Evolutionary conservation across 2,113 vertebrate genomes (phyloP).

Genomic region (Silurus glanis): DNA sequence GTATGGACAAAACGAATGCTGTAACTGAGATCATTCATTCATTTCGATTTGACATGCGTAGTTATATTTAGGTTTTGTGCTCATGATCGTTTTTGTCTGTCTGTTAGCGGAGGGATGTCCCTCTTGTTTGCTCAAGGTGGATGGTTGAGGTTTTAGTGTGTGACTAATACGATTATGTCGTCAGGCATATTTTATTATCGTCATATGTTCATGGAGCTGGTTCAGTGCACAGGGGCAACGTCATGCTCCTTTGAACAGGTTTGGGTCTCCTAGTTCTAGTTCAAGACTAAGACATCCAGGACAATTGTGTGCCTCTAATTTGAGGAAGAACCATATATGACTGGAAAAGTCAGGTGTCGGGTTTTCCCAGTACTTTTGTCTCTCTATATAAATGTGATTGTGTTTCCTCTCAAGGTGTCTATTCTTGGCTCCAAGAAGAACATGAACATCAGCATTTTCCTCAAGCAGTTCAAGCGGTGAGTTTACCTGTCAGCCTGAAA

Average conservation of each 20-base stretch:
- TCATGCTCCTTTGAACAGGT: too few relatives aligned
- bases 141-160: background rate
- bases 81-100: background rate
- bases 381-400: background rate
- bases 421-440: slow-evolving; percentile 77
- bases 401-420: slow-evolving; percentile 65
- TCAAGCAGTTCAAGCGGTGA: slow-evolving; percentile 82
- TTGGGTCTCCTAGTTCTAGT: too few relatives aligned
- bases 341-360: too few relatives aligned
- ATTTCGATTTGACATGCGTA: background rate
- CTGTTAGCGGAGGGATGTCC: slow-evolving; percentile 16
- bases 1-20: background rate
- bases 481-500: slow-evolving; percentile 28
- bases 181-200: slow-evolving; percentile 6
- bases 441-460: slow-evolving; percentile 81
- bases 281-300: too few relatives aligned
- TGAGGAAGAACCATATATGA: too few relatives aligned
- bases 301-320: too few relatives aligned
- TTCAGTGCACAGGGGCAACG: background rate
- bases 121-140: slow-evolving; percentile 42
- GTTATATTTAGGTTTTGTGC: background rate
- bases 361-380: background rate
- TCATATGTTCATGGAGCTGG: background rate
- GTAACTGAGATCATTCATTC: background rate
- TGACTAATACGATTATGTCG: slow-evolving; percentile 8